Percentiles rank a stretch among this genome's conserved stretches.
Conservation (phyloP, 2,113 vertebrate genomes). For the Condylura cristata region DNA sequence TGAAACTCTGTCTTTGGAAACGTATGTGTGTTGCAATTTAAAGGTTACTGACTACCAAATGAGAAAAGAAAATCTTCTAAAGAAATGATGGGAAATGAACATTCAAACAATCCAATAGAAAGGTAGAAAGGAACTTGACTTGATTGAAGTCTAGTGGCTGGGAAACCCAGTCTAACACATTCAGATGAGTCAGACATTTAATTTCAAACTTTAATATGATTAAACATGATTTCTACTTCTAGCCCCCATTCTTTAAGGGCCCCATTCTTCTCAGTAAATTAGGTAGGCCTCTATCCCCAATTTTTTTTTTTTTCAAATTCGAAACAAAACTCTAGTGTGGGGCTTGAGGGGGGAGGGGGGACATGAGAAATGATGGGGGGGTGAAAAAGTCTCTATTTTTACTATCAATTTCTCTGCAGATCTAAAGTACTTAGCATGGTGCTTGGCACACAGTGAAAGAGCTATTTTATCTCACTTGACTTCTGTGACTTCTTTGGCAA, state of each 20-base stretch:
- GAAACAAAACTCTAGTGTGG: not conserved
- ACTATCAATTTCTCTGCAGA: not conserved
- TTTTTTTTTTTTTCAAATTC: not conserved
- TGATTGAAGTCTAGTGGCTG: not conserved
- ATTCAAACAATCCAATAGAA: not conserved
- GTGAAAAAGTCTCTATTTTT: not conserved
- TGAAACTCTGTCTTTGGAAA: conserved; percentile 1
- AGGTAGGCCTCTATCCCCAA: not conserved
- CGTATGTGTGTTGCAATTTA: conserved; percentile 22
- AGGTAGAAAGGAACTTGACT: not conserved
- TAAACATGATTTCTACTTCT: conserved; percentile 17
- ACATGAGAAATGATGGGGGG: not conserved
- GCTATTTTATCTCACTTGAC: not conserved
- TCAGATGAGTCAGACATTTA: not conserved
- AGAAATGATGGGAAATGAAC: conserved; percentile 8
- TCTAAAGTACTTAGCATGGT: not conserved
- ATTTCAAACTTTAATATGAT: not conserved
- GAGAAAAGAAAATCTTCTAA: conserved; percentile 13
- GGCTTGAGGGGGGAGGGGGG: too few relatives aligned
- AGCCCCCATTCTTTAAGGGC: not conserved
- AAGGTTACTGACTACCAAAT: conserved; percentile 13
- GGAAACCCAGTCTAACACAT: not conserved
- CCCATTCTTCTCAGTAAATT: conserved; percentile 6
- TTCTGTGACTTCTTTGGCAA: conserved; percentile 26
- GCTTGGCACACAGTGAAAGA: not conserved